Base-by-base conservation (phyloP, 2,888 invertebrate genomes). In the Brassicogethes aeneus region DNA sequence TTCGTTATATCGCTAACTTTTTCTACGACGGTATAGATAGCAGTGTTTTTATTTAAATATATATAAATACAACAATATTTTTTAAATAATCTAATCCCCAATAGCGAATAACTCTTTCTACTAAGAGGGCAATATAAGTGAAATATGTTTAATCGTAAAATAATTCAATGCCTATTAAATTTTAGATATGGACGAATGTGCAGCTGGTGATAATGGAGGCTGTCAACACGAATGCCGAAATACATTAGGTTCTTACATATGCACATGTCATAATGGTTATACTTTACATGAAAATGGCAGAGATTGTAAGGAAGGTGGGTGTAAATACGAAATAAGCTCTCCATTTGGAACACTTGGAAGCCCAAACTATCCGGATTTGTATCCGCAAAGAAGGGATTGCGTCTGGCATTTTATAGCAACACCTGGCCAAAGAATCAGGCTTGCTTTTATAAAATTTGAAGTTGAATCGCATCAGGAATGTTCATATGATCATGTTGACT, bases 121-220 rank as follows among this genome's bases (percentile, higher is more conserved):
- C n/a, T n/a, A n/a, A n/a, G n/a, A n/a, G n/a, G n/a, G n/a, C n/a
- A n/a, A n/a, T n/a, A n/a, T n/a, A n/a, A n/a, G n/a, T n/a, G n/a
- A n/a, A n/a, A n/a, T n/a, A n/a, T n/a, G n/a, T n/a, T n/a, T n/a
- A n/a, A n/a, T n/a, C n/a, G n/a, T n/a, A n/a, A n/a, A n/a, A n/a
- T 23, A 10, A 23, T 23, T 23, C 5, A 5, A 23, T 23, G 10
- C 23, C 5, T 23, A 7, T 23, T 23, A 23, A 23, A 23, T 7
- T 23, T 23, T 23, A 23, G 23, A 23, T 23, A 23, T 23, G 23
- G 35, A 35, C 35, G 35, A 35, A 35, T 35, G 35, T 35, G 12
- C 15, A 15, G 23, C 23, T 23, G 13, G 10, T 5, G 13, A 35
- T 12, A 35, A 35, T 10, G 35, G 35, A 35, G 16, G 17, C 3